These are phyloP conservation scores for Aphis craccivora DNA, from an alignment of 1,140 invertebrate species.

Conservation along the genomic window DNA sequence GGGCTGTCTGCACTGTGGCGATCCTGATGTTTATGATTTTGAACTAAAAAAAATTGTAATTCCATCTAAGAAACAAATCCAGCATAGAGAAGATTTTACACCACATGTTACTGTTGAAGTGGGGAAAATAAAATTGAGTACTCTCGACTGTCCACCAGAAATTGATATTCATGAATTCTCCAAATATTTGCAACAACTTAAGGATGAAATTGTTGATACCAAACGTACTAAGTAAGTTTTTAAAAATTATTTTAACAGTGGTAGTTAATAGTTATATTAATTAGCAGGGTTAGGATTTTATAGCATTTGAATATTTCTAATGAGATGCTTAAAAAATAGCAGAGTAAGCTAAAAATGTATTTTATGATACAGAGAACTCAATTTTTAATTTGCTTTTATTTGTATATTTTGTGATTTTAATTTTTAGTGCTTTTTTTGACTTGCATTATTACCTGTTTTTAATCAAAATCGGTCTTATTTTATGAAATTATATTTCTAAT, in stretches of 20 bases:
- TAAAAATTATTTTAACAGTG: not conserved
- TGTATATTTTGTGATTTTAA: too few species aligned
- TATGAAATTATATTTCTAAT: too few species aligned
- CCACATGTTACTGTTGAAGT: not conserved
- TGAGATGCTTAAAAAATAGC: too few species aligned
- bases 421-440: too few species aligned
- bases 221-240: constrained; percentile 22
- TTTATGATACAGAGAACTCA: too few species aligned
- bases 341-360: too few species aligned
- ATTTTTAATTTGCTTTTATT: too few species aligned
- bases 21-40: constrained; percentile 1
- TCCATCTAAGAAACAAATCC: not conserved
- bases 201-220: not conserved
- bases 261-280: not conserved
- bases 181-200: constrained; percentile 36
- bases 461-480: too few species aligned
- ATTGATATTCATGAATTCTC: not conserved
- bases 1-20: constrained; percentile 46
- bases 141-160: constrained; percentile 38
- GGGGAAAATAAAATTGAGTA: constrained; percentile 18
- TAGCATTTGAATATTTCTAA: too few species aligned
- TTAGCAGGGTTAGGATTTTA: not conserved
- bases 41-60: constrained; percentile 28
- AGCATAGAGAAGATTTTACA: not conserved
- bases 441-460: too few species aligned